Base-by-base conservation (phyloP, 2,888 invertebrate genomes). In the Anoplius nigerrimus region DNA sequence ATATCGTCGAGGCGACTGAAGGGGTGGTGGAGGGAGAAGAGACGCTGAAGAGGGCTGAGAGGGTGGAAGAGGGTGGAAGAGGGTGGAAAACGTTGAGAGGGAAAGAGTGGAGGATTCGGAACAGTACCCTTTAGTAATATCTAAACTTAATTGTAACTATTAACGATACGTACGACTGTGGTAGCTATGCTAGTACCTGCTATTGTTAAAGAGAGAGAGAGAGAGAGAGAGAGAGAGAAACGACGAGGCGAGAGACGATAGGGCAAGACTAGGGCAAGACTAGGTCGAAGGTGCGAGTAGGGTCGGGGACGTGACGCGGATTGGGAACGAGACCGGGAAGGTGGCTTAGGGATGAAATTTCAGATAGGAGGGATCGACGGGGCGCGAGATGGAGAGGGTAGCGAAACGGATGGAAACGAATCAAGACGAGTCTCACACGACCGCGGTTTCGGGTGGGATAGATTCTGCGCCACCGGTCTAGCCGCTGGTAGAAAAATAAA, bases 121-220 rank as follows among this genome's bases (percentile, higher is more conserved):
- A 34, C 79, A 78, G 81, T 78, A 82, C 78, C 82, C 81, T 79
- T 82, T 83, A 83, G 81, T 84, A 84, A 82, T 84, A 87, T 84
- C 84, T 84, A 84, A 85, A 84, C 82, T 85, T 85, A 87, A 87
- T 82, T 86, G 76, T 86, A 86, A 86, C 85, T 86, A 86, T 87
- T 86, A 87, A 88, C 86, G 87, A 89, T 88, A 88, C 88, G 89
- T 88, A 89, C 87, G 88, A 88, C 89, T 89, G 89, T 89, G 88
- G 89, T 89, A 89, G 89, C 89, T 89, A 89, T 89, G 89, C 88
- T 89, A 89, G 89, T 89, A 89, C 89, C 89, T 89, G 89, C 89
- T 89, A 88, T 88, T 87, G 85, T 87, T 87, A 87, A 86, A 81
- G 74, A 81, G 74, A 82, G 76, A 66, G 45, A 45, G 62, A 62